A percentile compares a stretch with the other conserved stretches of the same genome.
Conservation (phyloP, 1,140 invertebrate genomes). For the Drosophila carrolli region DNA sequence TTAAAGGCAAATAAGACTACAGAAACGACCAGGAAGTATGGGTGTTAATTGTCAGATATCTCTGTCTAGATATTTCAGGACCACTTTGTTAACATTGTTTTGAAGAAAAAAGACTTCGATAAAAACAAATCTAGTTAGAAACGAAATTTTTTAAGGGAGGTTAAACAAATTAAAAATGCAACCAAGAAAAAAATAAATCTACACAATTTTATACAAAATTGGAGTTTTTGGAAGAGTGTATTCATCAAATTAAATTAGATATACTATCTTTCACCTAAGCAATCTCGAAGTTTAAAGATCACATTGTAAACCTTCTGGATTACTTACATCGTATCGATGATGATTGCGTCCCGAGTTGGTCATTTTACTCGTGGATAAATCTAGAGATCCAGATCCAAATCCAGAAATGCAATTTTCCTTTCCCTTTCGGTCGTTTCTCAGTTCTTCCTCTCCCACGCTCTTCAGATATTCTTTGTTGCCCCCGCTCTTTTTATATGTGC, state of each 20-base stretch:
- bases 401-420: conserved; percentile 47
- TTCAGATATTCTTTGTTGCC: conserved; percentile 35
- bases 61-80: no score
- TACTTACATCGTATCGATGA: conserved; percentile 74
- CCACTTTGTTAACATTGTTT: no score
- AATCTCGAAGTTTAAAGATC: background rate
- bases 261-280: no score
- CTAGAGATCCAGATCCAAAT: conserved; percentile 33
- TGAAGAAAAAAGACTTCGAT: background rate
- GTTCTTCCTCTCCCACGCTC: conserved; percentile 43
- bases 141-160: background rate
- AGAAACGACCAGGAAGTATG: no score
- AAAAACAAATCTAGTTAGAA: background rate
- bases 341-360: conserved; percentile 76
- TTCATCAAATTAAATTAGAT: no score
- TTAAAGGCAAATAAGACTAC: no score
- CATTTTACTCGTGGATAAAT: conserved; percentile 70
- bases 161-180: background rate
- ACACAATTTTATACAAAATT: no score
- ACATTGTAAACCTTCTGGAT: background rate
- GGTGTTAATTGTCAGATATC: no score
- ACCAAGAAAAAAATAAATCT: no score
- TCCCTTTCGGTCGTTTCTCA: conserved; percentile 30
- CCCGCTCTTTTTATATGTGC: conserved; percentile 45
- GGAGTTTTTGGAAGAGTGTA: no score